Conservation (phyloP, 1,140 invertebrate genomes). For the Saxidomus purpurata region DNA sequence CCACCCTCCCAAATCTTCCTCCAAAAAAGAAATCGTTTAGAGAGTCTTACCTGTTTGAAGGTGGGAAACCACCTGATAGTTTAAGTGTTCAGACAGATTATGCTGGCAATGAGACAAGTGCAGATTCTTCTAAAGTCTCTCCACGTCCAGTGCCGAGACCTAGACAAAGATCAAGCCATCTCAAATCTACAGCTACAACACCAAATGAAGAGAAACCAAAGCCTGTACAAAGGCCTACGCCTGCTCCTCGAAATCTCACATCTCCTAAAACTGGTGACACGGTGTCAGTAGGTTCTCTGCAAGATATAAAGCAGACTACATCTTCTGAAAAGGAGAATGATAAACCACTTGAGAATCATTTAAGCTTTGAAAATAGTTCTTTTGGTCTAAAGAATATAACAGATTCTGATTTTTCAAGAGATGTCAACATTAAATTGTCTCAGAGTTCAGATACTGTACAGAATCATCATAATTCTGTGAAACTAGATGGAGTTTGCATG, state of each 20-base stretch:
- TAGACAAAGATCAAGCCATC: constrained; percentile 7
- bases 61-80: not conserved
- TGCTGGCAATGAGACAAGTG: not conserved
- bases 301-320: not conserved
- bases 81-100: not conserved
- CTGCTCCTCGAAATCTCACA: not conserved
- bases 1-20: constrained; percentile 18
- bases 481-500: constrained; percentile 30
- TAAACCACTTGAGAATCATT: not conserved
- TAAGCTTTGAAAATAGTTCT: not conserved
- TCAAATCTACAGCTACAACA: not conserved
- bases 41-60: constrained; percentile 11
- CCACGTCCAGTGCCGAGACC: constrained; percentile 23
- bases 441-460: not conserved
- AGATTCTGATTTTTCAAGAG: not conserved
- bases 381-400: not conserved
- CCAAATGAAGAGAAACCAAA: constrained; percentile 39
- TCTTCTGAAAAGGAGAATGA: not conserved
- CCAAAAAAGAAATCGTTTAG: constrained; percentile 39
- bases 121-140: not conserved
- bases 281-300: not conserved
- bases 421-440: not conserved
- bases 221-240: not conserved
- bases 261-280: not conserved
- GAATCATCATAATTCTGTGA: constrained; percentile 1